These are phyloP conservation scores for Sardinella longiceps DNA, from an alignment of 2,797 vertebrate species.

Conservation along the genomic window DNA sequence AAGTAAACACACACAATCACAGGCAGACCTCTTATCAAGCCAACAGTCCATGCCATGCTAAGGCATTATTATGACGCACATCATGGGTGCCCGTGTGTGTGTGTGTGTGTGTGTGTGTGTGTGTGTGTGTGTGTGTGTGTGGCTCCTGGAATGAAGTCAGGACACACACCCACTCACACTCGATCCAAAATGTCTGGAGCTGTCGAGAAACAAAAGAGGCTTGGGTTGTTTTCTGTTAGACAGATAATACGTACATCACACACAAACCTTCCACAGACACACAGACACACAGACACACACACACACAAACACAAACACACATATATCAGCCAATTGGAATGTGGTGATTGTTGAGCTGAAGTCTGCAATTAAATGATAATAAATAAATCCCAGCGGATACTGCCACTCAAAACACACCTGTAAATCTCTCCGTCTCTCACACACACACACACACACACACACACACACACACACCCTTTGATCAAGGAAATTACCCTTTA, in stretches of 20 bases:
- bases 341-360: conserved; percentile 50
- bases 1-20: conserved; percentile 7
- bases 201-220: neutral
- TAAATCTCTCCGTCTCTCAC: neutral
- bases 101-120: no score
- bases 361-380: conserved; percentile 4
- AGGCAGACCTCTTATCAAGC: conserved; percentile 6
- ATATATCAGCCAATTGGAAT: conserved; percentile 62
- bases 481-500: conserved; percentile 5
- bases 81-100: neutral
- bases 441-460: conserved; percentile 1
- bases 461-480: neutral
- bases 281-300: conserved; percentile 27
- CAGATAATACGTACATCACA: neutral
- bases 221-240: neutral
- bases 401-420: conserved; percentile 11
- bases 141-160: neutral
- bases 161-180: neutral
- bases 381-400: conserved; percentile 34
- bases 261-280: neutral
- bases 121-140: no score
- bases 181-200: neutral
- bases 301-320: conserved; percentile 5
- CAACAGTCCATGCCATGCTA: neutral
- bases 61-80: neutral